Percentiles rank a stretch among this genome's conserved stretches.
Evolutionary conservation across 2,113 vertebrate species (phyloP).

Genomic region (Tachuris rubrigastra): DNA sequence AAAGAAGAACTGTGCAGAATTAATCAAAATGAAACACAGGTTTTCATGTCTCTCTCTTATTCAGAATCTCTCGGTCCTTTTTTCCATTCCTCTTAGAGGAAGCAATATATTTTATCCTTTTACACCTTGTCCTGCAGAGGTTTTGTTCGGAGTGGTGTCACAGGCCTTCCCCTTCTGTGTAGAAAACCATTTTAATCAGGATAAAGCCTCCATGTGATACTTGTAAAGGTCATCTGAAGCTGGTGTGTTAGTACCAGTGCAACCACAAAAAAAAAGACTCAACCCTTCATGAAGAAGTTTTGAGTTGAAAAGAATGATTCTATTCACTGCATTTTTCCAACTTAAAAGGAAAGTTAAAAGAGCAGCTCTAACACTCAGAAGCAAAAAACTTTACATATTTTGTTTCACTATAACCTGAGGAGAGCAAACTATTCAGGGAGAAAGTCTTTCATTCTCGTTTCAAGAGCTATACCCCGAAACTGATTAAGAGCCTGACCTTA

Average conservation of each 20-base stretch:
- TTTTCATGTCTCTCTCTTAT: slow-evolving; percentile 61
- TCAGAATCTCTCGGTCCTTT: slow-evolving; percentile 61
- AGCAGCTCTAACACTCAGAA: slow-evolving; percentile 68
- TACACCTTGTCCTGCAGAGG: slow-evolving; percentile 70
- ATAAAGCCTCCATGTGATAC: slow-evolving; percentile 70
- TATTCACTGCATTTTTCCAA: slow-evolving; percentile 74
- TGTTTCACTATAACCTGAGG: slow-evolving; percentile 72
- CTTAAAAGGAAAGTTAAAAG: slow-evolving; percentile 80
- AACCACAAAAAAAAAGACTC: slow-evolving; percentile 69
- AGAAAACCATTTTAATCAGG: slow-evolving; percentile 78
- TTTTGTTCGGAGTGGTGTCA: slow-evolving; percentile 73
- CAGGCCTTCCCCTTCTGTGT: slow-evolving; percentile 70
- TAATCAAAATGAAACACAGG: slow-evolving; percentile 71
- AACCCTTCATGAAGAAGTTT: slow-evolving; percentile 73
- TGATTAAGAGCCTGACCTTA: slow-evolving; percentile 73
- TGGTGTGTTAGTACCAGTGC: slow-evolving; percentile 63
- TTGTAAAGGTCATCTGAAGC: slow-evolving; percentile 69
- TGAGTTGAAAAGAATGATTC: slow-evolving; percentile 78
- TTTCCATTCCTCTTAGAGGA: slow-evolving; percentile 67
- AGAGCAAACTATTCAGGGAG: slow-evolving; percentile 69
- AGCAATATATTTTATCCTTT: slow-evolving; percentile 69
- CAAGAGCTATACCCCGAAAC: slow-evolving; percentile 69
- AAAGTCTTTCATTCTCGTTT: slow-evolving; percentile 74
- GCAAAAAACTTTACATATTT: slow-evolving; percentile 78
- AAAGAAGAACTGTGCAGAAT: slow-evolving; percentile 64